These are phyloP conservation scores for Delia radicum DNA, from an alignment of 1,140 invertebrate species.

Conservation along the genomic window DNA sequence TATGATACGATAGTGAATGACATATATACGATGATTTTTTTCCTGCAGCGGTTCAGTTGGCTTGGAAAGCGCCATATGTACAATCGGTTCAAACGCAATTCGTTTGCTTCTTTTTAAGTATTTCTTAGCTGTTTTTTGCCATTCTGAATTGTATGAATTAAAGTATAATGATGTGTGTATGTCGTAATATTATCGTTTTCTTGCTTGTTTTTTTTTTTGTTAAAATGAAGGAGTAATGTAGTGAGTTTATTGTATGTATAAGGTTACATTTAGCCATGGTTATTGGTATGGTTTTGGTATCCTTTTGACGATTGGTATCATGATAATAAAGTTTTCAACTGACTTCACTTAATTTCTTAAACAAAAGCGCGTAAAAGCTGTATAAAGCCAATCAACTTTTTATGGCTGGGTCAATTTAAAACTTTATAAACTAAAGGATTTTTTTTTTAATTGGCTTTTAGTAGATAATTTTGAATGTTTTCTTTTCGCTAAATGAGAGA, in stretches of 20 bases:
- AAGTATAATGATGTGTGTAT: too few species aligned
- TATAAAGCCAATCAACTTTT: conserved; percentile 8
- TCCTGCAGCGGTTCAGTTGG: too few species aligned
- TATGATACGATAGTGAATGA: too few species aligned
- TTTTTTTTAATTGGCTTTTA: conserved; percentile 10
- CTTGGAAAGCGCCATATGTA: too few species aligned
- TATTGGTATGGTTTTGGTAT: neutral
- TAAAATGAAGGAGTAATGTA: neutral
- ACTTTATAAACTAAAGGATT: neutral
- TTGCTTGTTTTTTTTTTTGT: too few species aligned
- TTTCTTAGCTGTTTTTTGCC: too few species aligned
- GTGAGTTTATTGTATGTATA: conserved; percentile 12
- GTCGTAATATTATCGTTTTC: too few species aligned
- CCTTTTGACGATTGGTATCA: neutral
- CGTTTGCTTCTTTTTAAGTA: too few species aligned
- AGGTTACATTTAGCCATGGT: conserved; percentile 12
- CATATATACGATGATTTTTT: too few species aligned
- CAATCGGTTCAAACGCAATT: too few species aligned
- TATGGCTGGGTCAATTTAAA: neutral
- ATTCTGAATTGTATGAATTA: too few species aligned
- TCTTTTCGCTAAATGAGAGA: too few species aligned
- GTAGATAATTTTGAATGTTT: conserved; percentile 5
- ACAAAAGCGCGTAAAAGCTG: conserved; percentile 15
- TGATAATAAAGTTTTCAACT: conserved; percentile 22
- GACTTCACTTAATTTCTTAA: conserved; percentile 14